Base-by-base conservation (phyloP, 2,113 vertebrate species). In the Gracilinanus agilis region DNA sequence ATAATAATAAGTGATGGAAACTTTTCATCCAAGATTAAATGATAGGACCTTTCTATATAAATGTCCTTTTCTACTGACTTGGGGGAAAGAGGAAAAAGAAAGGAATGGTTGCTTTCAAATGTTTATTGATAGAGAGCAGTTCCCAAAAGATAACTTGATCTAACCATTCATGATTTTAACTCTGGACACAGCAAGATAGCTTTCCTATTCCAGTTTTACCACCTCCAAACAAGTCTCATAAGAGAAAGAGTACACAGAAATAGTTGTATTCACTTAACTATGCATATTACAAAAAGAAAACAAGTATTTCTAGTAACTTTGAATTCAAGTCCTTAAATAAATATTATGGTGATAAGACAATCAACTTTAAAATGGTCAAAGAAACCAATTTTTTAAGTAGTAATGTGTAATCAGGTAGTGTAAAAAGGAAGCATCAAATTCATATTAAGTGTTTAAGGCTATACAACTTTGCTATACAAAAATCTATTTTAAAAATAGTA, bases 401-500 rank as follows among this genome's bases (percentile, higher is more conserved):
- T 58, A 58, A 27, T 8, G 25, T 27, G 25, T 27, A 58, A 94
- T 75, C 88, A 95, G 94, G 90, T 53, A 93, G 90, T 2, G 92
- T 55, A 49, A 95, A 95, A 95, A 97, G n/a, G 96, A 93, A 54
- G 24, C 24, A 90, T 53, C 90, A 90, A 2, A 96, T 93, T 11
- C 91, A 34, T 94, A 95, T 56, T 91, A 96, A 95, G 88, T 89
- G 9, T 92, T 95, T 40, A 94, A 34, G 34, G 11, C 83, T 88
- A 9, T 92, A 91, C 21, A 95, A 90, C 4, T 12, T 40, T 58
- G 90, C 55, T 91, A 96, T 1, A 91, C n/a, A 93, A 93, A 49
- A 13, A 96, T 95, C 96, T 94, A n/a, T 96, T 96, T 96, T 29
- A 93, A 89, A 89, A 88, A 88, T 44, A 88, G 34, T 27, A 88